These are phyloP conservation scores for Pelusios castaneus DNA, from an alignment of 2,113 vertebrate species.

Conservation along the genomic window DNA sequence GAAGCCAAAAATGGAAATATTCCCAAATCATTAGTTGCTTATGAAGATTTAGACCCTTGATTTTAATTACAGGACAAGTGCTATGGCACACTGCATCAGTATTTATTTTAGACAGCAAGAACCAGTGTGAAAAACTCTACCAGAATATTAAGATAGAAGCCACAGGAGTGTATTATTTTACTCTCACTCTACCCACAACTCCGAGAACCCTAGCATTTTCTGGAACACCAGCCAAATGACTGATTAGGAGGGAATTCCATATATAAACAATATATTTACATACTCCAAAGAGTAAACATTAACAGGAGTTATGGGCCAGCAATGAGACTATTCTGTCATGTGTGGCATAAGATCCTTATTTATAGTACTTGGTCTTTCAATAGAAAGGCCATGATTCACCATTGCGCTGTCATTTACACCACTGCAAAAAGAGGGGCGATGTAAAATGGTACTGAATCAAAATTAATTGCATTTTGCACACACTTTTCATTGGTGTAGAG, in stretches of 20 bases:
- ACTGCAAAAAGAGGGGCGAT: not conserved
- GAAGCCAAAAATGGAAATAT: not conserved
- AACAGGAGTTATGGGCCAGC: not conserved
- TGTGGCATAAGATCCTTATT: not conserved
- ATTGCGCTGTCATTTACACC: not conserved
- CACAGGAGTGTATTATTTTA: not conserved
- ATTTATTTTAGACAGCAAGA: not conserved
- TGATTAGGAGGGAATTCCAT: not conserved
- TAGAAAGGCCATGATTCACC: not conserved
- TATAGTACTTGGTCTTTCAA: not conserved
- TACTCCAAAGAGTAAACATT: not conserved
- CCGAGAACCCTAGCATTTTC: not conserved
- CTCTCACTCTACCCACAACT: not conserved
- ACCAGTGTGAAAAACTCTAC: not conserved
- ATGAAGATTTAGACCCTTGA: not conserved
- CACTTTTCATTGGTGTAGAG: not conserved
- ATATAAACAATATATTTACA: rapidly evolving
- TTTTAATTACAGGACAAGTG: not conserved
- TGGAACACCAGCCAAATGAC: not conserved
- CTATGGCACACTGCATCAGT: not conserved
- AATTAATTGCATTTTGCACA: not conserved
- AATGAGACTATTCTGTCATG: rapidly evolving
- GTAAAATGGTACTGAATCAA: not conserved
- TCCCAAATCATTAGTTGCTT: not conserved
- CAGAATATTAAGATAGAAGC: not conserved